Conservation (phyloP, 2,113 vertebrate genomes). For the Pipra filicauda region DNA sequence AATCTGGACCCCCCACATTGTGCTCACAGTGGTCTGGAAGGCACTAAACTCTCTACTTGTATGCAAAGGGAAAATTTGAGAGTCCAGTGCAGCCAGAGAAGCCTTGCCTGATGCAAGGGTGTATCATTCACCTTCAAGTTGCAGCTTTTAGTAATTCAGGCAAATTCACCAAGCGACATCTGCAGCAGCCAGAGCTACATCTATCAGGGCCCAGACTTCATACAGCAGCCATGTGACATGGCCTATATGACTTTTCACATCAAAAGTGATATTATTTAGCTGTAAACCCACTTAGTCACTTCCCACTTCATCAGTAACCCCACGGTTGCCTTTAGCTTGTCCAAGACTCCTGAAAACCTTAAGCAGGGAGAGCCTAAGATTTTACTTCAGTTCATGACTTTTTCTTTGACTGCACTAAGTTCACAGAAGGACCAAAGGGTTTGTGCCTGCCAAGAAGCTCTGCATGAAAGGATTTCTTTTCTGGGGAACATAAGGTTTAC, state of each 20-base stretch:
- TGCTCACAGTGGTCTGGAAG: background rate
- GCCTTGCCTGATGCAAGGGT: background rate
- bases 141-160: background rate
- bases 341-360: background rate
- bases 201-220: background rate
- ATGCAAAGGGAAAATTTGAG: background rate
- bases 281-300: background rate
- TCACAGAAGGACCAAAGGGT: background rate
- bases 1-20: rapidly evolving
- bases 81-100: rapidly evolving
- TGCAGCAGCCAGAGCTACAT: background rate
- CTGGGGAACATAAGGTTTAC: background rate
- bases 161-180: background rate
- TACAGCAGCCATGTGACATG: background rate
- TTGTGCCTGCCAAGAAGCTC: background rate
- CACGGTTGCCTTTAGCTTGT: background rate
- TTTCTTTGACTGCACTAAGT: background rate
- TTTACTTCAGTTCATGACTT: background rate
- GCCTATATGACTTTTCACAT: background rate
- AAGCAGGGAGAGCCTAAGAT: background rate
- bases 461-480: background rate
- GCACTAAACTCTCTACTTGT: too few species aligned
- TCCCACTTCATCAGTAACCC: background rate
- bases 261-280: background rate
- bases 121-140: background rate